Evolutionary conservation across 2,113 vertebrate genomes (phyloP).

Genomic region (Halichoeres trimaculatus): DNA sequence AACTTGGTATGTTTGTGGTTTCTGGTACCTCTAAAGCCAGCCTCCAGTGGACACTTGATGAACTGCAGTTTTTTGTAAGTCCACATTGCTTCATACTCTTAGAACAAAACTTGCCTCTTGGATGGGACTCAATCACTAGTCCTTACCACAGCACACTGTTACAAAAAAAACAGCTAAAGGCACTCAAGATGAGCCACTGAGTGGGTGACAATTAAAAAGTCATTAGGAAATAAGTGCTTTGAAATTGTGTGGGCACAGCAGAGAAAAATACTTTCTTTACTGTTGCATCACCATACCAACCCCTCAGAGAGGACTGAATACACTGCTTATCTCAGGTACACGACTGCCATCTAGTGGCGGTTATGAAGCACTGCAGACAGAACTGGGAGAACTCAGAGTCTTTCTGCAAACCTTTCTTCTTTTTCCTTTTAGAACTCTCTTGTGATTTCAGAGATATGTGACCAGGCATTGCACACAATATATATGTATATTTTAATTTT

Average conservation of each 20-base stretch:
- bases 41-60: too few relatives aligned
- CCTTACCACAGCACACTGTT: background rate
- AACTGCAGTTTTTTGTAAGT: too few relatives aligned
- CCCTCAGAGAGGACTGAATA: background rate
- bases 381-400: background rate
- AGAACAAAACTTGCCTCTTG: too few relatives aligned
- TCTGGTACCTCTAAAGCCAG: too few relatives aligned
- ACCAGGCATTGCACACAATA: background rate
- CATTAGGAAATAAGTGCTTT: conserved; percentile 15
- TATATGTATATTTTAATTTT: too few relatives aligned
- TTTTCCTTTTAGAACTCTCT: background rate
- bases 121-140: background rate
- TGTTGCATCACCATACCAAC: background rate
- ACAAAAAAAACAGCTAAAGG: background rate
- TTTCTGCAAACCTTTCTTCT: background rate
- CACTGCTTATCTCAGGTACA: background rate
- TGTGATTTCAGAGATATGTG: background rate
- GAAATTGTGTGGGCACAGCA: background rate
- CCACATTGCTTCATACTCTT: too few relatives aligned
- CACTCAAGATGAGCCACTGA: conserved; percentile 2
- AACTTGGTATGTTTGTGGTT: too few relatives aligned
- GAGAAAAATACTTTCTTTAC: background rate
- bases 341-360: conserved; percentile 61
- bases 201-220: conserved; percentile 14
- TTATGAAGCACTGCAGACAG: conserved; percentile 18